phyloP scores from a whole-genome alignment of 2,797 vertebrate genomes.

The Muscicapa striata region DNA sequence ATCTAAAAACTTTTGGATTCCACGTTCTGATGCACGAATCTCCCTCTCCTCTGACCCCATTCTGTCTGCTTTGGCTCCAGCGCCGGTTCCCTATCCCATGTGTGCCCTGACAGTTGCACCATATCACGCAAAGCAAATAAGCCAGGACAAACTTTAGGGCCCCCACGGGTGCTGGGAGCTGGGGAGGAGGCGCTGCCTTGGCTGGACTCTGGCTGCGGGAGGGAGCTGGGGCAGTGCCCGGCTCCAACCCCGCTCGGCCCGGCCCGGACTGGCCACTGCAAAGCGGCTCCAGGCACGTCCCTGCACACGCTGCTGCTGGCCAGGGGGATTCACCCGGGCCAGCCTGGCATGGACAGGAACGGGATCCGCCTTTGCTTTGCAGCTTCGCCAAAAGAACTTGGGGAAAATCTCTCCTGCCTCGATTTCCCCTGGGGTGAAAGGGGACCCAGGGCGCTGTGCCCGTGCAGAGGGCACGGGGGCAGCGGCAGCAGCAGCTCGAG shows the following conservation, averaged over 20 bases:
- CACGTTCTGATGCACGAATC: not conserved
- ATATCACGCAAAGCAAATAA: not conserved
- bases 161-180: accelerated
- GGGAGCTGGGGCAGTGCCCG: not conserved
- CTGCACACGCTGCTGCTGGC: not conserved
- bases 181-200: not conserved
- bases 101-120: not conserved
- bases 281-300: accelerated
- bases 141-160: not conserved
- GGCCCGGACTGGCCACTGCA: accelerated
- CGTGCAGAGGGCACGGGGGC: not conserved
- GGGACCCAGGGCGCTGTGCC: not conserved
- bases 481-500: not conserved
- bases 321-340: not conserved
- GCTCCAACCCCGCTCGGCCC: not conserved
- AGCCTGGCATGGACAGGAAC: not conserved
- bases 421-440: not conserved
- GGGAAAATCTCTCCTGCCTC: not conserved
- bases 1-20: not conserved
- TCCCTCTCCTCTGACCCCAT: not conserved
- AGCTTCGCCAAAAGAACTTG: not conserved
- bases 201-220: not conserved
- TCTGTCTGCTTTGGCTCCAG: not conserved
- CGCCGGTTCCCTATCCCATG: not conserved
- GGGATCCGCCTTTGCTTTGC: not conserved